Base-by-base conservation (phyloP, 2,797 vertebrate genomes). In the Darevskia mixta region DNA sequence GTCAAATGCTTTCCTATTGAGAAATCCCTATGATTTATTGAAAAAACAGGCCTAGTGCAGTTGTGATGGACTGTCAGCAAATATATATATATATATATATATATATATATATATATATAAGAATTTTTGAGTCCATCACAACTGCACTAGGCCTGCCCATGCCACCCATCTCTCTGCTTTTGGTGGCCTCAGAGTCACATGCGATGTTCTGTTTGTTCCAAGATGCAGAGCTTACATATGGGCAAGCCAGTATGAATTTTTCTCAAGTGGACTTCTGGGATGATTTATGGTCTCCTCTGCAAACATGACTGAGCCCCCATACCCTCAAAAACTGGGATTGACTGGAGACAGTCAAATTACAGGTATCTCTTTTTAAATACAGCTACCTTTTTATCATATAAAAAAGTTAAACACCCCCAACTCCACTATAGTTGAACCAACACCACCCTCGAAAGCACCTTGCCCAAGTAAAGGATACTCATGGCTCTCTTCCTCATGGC, bases 21-120 rank as follows among this genome's bases (percentile, higher is more conserved):
- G 29, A 81, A 86, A 92, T 92, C 81, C 29, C 41, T 87, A 55
- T 85, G 77, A 79, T 76, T 0, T 89, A 11, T 3, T 27, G 64
- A 71, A 86, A 67, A 83, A 3, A 9, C 80, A 87, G 90, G 67
- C 0, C 6, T 41, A 66, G 72, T 10, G 71, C 20, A 75, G 78
- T 83, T 66, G 73, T 32, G 73, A 38, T 67, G 78, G 23, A 58
- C n/a, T 73, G 38, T 32, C 38, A 35, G 23, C 61, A 77, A 35
- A 45, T 79, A 77, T 35, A 35, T 35, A 35, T 35, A 35, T 35
- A 35, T 35, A 35, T 35, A 35, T 35, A 35, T 35, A 35, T 35
- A 35, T 35, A 35, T 35, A 35, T 35, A 35, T 35, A 35, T 35
- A 35, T 35, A 35, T 35, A 35, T 35, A 35, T 35, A n/a, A n/a